phyloP scores from a whole-genome alignment of 2,797 vertebrate species.

The Danionella dracula region DNA sequence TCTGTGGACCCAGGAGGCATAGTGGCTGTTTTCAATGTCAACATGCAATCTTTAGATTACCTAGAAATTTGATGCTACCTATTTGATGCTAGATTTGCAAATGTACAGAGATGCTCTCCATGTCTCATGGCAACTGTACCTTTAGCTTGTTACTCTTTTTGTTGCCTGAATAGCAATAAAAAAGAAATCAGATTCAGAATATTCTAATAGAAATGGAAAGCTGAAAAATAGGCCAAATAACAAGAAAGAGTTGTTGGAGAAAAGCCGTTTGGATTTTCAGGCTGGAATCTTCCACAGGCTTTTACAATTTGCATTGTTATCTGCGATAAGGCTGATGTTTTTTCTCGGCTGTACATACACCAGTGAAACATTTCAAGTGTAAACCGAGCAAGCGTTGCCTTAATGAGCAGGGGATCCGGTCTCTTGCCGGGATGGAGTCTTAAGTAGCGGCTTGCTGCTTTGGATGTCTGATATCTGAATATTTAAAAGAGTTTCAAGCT shows the following conservation, averaged over 20 bases:
- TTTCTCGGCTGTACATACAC: slow-evolving; percentile 66
- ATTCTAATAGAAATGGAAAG: slow-evolving; percentile 65
- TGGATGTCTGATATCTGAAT: slow-evolving; percentile 77
- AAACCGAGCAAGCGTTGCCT: slow-evolving; percentile 67
- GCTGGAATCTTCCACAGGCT: slow-evolving; percentile 64
- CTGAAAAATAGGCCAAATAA: slow-evolving; percentile 41
- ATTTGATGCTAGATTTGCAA: slow-evolving; percentile 71
- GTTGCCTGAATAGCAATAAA: slow-evolving; percentile 30
- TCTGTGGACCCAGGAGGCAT: not conserved
- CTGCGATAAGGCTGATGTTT: slow-evolving; percentile 73
- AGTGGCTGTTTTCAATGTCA: not conserved
- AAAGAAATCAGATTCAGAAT: slow-evolving; percentile 63
- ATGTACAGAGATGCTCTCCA: slow-evolving; percentile 59
- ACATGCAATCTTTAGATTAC: no score
- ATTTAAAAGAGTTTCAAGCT: slow-evolving; percentile 82
- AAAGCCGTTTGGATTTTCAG: slow-evolving; percentile 65
- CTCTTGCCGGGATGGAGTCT: slow-evolving; percentile 65
- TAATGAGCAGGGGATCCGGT: slow-evolving; percentile 70
- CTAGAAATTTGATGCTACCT: no score
- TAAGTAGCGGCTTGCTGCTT: slow-evolving; percentile 66
- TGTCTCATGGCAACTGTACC: slow-evolving; percentile 68
- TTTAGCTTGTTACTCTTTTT: slow-evolving; percentile 62
- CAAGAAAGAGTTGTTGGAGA: slow-evolving; percentile 58
- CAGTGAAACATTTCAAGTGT: slow-evolving; percentile 69
- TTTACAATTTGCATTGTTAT: slow-evolving; percentile 73